These are phyloP conservation scores for Cherax destructor DNA, from an alignment of 1,140 invertebrate species.

Conservation along the genomic window DNA sequence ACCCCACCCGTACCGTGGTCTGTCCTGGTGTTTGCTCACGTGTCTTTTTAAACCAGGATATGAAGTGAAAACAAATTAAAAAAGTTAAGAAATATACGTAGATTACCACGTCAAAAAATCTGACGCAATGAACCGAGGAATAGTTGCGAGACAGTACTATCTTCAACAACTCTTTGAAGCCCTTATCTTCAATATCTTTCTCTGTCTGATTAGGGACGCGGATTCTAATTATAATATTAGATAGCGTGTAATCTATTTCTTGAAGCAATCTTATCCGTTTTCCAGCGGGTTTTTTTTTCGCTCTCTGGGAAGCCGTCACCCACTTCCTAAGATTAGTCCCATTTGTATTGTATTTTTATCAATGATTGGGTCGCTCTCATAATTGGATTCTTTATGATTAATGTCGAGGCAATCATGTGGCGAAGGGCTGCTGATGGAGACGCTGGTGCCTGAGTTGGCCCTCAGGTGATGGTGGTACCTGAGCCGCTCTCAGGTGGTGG, in stretches of 20 bases:
- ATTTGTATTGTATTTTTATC: constrained; percentile 18
- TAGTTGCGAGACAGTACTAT: neutral
- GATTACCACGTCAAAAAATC: neutral
- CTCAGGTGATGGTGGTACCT: neutral
- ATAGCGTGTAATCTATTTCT: neutral
- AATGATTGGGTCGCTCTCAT: constrained; percentile 3
- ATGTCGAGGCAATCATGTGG: neutral
- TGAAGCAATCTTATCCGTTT: neutral
- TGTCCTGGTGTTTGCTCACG: too few relatives aligned
- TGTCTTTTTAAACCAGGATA: too few relatives aligned
- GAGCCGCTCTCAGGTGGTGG: too few relatives aligned
- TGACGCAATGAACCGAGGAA: neutral
- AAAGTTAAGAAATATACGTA: too few relatives aligned
- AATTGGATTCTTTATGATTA: constrained; percentile 18
- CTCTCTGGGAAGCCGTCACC: neutral
- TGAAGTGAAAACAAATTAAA: too few relatives aligned
- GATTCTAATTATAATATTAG: constrained; percentile 10
- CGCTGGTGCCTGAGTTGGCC: neutral
- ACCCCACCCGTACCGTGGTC: too few relatives aligned
- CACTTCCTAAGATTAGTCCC: neutral
- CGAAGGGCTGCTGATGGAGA: neutral
- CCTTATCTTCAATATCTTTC: neutral
- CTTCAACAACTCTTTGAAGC: neutral
- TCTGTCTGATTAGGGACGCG: neutral
- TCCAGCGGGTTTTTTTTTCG: neutral